These are phyloP conservation scores for Drosophila willistoni DNA, from an alignment of 1,140 invertebrate species.

Conservation along the genomic window DNA sequence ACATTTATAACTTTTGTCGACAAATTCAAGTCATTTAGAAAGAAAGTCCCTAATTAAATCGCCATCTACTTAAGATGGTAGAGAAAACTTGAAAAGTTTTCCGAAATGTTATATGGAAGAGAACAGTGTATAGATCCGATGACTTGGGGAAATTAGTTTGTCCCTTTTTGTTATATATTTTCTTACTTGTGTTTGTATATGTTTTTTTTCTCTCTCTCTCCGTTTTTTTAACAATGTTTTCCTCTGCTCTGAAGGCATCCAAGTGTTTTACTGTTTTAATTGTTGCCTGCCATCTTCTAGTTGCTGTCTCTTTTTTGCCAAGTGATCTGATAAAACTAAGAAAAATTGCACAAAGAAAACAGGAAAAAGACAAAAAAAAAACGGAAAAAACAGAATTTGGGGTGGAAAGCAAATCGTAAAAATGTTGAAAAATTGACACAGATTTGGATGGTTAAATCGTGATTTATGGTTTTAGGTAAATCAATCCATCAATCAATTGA, in stretches of 20 bases:
- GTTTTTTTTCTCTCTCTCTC: constrained; percentile 21
- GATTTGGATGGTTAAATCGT: constrained; percentile 27
- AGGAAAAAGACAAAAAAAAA: not conserved
- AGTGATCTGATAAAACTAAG: constrained; percentile 47
- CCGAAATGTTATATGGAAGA: too few species aligned
- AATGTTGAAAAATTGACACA: constrained; percentile 23
- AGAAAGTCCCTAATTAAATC: too few species aligned
- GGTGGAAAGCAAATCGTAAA: constrained; percentile 19
- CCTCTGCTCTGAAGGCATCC: constrained; percentile 48
- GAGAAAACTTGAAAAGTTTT: too few species aligned
- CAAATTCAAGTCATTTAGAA: too few species aligned
- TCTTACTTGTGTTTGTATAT: not conserved
- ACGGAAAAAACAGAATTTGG: not conserved
- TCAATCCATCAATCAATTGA: constrained; percentile 40
- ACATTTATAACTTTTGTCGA: too few species aligned
- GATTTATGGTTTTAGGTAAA: constrained; percentile 46
- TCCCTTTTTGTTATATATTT: too few species aligned
- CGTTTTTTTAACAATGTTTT: constrained; percentile 35
- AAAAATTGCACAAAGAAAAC: constrained; percentile 20
- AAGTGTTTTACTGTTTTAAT: constrained; percentile 67
- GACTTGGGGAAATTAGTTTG: too few species aligned
- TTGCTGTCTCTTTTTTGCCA: constrained; percentile 30
- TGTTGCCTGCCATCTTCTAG: constrained; percentile 57
- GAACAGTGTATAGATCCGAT: too few species aligned
- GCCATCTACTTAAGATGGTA: too few species aligned